Evolutionary conservation across 2,797 vertebrate species (phyloP), one percentile per base, ranked within the genome.

Genomic region (Darevskia nairensis): DNA sequence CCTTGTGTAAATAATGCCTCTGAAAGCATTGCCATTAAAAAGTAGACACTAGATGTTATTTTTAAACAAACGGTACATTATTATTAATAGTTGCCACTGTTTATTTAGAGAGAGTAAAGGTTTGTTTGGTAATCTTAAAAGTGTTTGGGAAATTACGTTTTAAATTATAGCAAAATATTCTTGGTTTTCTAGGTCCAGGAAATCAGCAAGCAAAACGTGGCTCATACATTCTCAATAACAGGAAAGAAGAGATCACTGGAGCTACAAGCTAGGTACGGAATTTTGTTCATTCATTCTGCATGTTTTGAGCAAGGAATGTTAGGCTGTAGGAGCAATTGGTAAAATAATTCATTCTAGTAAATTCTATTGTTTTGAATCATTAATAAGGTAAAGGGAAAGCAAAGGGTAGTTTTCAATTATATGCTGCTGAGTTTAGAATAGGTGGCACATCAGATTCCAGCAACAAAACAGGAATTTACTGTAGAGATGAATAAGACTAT

Each of bases 211-310:
- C 98, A 98, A 94, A 98, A 98, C 0, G 95, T 98, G 85, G 94
- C 97, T 92, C 97, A 97, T 92, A 98, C 98, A 0, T 99, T 99
- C 91, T 97, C 97, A 89, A 98, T 99, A 93, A 97, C 96, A 0
- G 99, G 99, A 81, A 99, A 97, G 92, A 98, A 98, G 89, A 97
- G 99, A 81, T 98, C 98, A 0, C 96, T 99, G 93, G 98, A 99
- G 93, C 97, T 99, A 23, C 98, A 99, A 89, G 97, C 99, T 90
- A 98, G 99, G 99, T 99, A 96, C 3, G 27, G 59, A n/a, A 10
- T 27, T 89, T 84, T 2, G 50, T 55, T 74, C 89, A 41, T 44
- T 71, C 21, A 39, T 90, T 83, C 61, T 72, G 15, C 68, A 44
- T 80, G 1, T 90, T 80, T 87, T 86, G 32, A 50, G 66, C 23